Conservation (phyloP, 2,113 vertebrate genomes). For the Erythrolamprus reginae region DNA sequence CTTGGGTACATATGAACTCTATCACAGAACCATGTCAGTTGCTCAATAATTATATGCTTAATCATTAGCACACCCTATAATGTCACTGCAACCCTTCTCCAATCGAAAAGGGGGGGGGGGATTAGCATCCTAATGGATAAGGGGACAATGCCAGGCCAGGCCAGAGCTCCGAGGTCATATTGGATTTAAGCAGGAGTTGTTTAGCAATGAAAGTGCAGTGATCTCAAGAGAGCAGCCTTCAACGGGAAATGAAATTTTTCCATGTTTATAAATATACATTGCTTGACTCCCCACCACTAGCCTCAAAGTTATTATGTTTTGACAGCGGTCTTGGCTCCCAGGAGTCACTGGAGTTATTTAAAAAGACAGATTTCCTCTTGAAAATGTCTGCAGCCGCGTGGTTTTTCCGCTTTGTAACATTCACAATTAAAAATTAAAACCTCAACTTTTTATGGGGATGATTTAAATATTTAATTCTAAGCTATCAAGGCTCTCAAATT, state of each 20-base stretch:
- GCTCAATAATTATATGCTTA: constrained; percentile 58
- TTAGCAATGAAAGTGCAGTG: constrained; percentile 50
- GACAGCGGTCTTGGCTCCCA: constrained; percentile 54
- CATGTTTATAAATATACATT: constrained; percentile 66
- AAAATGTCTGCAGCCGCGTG: constrained; percentile 33
- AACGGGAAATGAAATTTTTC: constrained; percentile 64
- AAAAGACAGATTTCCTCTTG: constrained; percentile 45
- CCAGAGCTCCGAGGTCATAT: constrained; percentile 50
- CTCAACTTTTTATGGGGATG: constrained; percentile 39
- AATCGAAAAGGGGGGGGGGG: constrained; percentile 66
- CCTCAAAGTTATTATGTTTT: constrained; percentile 52
- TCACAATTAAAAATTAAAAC: constrained; percentile 54
- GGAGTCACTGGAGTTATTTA: constrained; percentile 46
- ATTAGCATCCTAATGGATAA: constrained; percentile 63
- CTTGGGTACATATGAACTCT: constrained; percentile 58
- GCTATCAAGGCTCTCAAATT: constrained; percentile 40
- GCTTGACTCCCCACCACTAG: neutral
- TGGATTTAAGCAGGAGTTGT: constrained; percentile 51
- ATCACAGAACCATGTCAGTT: constrained; percentile 51
- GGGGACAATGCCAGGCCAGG: constrained; percentile 44
- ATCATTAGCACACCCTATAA: constrained; percentile 49
- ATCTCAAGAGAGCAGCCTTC: constrained; percentile 56
- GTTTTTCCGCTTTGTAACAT: constrained; percentile 39
- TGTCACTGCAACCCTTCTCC: constrained; percentile 43
- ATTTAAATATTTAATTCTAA: constrained; percentile 50